A percentile compares a stretch with the other conserved stretches of the same genome.
These are phyloP conservation scores for Archivesica marissinica DNA, from an alignment of 1,140 invertebrate species.

Conservation along the genomic window DNA sequence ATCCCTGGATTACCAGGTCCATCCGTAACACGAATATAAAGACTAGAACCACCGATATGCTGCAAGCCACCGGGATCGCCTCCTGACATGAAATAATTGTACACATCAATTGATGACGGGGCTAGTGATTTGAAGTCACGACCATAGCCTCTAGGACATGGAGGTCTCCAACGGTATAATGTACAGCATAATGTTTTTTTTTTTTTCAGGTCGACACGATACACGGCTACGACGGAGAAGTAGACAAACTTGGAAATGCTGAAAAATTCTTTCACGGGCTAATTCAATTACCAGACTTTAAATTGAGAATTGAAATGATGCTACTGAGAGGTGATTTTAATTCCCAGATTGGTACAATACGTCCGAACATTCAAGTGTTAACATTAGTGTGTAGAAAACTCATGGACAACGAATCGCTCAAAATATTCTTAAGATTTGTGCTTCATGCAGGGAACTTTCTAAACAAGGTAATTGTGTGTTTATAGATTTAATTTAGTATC, in stretches of 20 bases:
- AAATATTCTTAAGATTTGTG: constrained; percentile 79
- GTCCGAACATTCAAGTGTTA: constrained; percentile 76
- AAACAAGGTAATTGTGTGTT: constrained; percentile 77
- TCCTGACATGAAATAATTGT: no score
- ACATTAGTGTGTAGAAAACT: constrained; percentile 74
- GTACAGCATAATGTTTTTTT: neutral
- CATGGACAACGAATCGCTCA: constrained; percentile 78
- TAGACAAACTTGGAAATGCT: constrained; percentile 77
- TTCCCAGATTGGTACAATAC: constrained; percentile 74
- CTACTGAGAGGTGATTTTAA: constrained; percentile 88
- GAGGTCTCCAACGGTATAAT: neutral
- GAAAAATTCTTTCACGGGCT: constrained; percentile 82
- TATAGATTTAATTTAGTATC: neutral
- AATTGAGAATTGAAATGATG: constrained; percentile 97
- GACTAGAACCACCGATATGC: no score
- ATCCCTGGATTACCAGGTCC: no score
- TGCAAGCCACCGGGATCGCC: no score
- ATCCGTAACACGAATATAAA: no score
- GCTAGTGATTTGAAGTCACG: no score
- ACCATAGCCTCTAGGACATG: no score
- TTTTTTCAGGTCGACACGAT: constrained; percentile 77
- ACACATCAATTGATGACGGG: no score
- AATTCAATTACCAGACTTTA: constrained; percentile 83
- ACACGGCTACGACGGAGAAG: constrained; percentile 76
- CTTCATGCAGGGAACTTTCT: constrained; percentile 83